Evolutionary conservation across 2,888 invertebrate species (phyloP).

Genomic region (Nomada fabriciana): DNA sequence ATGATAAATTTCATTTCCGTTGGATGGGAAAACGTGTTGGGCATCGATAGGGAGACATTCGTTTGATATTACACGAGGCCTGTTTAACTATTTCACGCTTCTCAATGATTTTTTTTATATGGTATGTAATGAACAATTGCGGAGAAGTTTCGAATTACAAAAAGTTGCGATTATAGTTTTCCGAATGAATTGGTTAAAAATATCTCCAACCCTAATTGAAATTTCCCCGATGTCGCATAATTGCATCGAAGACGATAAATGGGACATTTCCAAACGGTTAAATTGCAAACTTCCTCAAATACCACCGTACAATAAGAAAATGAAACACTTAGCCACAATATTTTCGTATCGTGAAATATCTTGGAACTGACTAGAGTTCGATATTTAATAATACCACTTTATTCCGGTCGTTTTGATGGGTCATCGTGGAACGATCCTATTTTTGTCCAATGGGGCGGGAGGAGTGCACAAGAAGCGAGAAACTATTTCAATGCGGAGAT

Average conservation of each 20-base stretch:
- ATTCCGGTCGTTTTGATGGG: conserved; percentile 20
- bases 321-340: background rate
- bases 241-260: too few relatives aligned
- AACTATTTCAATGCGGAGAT: conserved; percentile 58
- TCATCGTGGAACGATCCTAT: conserved; percentile 37
- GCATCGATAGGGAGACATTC: background rate
- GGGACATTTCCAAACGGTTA: too few relatives aligned
- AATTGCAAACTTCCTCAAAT: background rate
- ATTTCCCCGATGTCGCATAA: too few relatives aligned
- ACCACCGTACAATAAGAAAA: background rate
- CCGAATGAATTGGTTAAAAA: too few relatives aligned
- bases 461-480: background rate
- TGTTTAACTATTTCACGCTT: conserved; percentile 6
- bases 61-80: background rate
- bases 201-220: too few relatives aligned
- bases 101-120: too few relatives aligned
- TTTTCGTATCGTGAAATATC: too few relatives aligned
- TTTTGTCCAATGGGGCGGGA: background rate
- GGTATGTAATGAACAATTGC: too few relatives aligned
- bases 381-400: background rate
- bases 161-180: too few relatives aligned
- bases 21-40: background rate
- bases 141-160: too few relatives aligned
- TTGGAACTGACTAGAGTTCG: too few relatives aligned
- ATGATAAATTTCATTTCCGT: conserved; percentile 31